A percentile compares a stretch with the other conserved stretches of the same genome.
phyloP scores from a whole-genome alignment of 2,113 vertebrate species.

The Eira barbara region DNA sequence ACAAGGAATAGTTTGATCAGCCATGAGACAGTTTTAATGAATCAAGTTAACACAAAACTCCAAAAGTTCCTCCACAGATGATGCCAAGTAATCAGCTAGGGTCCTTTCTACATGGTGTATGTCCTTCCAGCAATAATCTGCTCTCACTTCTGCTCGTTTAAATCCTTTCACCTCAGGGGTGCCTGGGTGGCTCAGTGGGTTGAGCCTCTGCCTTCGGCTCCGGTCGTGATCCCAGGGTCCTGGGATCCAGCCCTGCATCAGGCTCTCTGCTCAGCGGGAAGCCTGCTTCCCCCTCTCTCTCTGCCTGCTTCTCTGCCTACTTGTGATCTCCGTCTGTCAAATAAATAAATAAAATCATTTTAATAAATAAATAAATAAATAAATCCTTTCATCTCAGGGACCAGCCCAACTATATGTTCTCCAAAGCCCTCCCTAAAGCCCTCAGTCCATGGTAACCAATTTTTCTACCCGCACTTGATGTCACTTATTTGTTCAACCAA shows the following conservation, averaged over 20 bases:
- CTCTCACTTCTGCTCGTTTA: background rate
- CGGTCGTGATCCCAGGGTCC: too few species aligned
- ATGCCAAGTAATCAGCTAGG: background rate
- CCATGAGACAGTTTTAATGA: background rate
- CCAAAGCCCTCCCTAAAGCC: background rate
- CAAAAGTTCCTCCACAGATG: background rate
- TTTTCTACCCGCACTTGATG: background rate
- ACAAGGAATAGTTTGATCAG: background rate
- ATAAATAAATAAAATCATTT: too few species aligned
- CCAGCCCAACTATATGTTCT: background rate
- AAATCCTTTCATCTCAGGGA: background rate
- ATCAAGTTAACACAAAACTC: background rate
- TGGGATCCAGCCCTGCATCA: too few species aligned
- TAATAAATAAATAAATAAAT: too few species aligned
- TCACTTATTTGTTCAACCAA: background rate
- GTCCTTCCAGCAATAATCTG: background rate
- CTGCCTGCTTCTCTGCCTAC: too few species aligned
- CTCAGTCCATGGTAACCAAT: background rate
- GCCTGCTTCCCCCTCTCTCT: too few species aligned
- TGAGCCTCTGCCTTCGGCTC: too few species aligned
- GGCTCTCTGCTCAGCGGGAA: too few species aligned
- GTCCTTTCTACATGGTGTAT: accelerated
- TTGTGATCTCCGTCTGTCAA: too few species aligned
- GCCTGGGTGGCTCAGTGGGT: too few species aligned
- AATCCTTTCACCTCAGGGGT: background rate